Base-by-base conservation (phyloP, 2,113 vertebrate species). In the Lates calcarifer region DNA sequence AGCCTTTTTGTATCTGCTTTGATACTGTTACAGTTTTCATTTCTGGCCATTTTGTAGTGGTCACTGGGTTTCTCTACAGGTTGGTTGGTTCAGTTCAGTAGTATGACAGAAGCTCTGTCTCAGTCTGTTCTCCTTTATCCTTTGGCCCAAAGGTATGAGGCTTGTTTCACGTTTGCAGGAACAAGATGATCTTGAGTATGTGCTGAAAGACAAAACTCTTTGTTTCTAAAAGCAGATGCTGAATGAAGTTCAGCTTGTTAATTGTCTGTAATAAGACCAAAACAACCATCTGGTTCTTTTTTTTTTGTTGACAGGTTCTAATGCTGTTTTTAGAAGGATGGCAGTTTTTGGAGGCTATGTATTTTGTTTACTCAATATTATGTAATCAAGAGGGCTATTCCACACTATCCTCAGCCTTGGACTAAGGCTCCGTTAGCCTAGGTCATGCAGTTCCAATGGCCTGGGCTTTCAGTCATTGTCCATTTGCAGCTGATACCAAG, bases 1-100 rank as follows among this genome's bases (percentile, higher is more conserved):
- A 37, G 31, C 3, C 6, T 17, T 67, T 60, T 33, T 45, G 9
- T 33, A 28, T 63, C 9, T 24, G 47, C 37, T 83, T 60, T 81
- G 35, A 71, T 61, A 11, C 31, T 29, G 31, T 51, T 43, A 65
- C 39, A 13, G 13, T 45, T 68, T 66, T 29, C 6, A 17, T 41
- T 41, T 58, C 13, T 10, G 53, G 39, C 12, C 58, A 14, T 47
- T 28, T 45, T 45, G 5, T 17, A 49, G 31, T 18, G 55, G 15
- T 49, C 33, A 13, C 70, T 53, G 29, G 9, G 9, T 57, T 71
- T 51, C 22, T 51, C 17, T 83, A 33, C 17, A 15, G 29, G 43
- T 43, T 28, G 37, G 2, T 35, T n/a, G 18, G 18, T 37, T 29
- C 15, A 12, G 45, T 78, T 37, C 49, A 37, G 26, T 64, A 2